These are phyloP conservation scores for Pimpla rufipes DNA, from an alignment of 2,888 invertebrate species.

Conservation along the genomic window DNA sequence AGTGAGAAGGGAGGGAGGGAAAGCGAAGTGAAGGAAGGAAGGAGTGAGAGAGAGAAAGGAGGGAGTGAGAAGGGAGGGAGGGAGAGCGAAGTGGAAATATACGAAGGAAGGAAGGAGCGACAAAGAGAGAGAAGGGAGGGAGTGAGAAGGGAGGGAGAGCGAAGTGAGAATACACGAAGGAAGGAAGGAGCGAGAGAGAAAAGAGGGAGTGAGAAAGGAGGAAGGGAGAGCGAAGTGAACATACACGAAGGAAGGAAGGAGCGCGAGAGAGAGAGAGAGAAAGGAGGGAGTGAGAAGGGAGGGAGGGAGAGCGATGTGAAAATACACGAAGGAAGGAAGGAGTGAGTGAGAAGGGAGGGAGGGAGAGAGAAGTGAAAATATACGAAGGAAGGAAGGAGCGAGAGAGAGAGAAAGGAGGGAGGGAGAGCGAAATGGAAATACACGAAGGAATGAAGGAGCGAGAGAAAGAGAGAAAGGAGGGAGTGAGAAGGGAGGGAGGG, in stretches of 20 bases:
- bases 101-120: constrained; percentile 39
- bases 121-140: neutral
- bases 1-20: constrained; percentile 3
- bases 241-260: constrained; percentile 39
- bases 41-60: neutral
- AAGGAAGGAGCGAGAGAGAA: constrained; percentile 7
- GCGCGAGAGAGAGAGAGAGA: too few relatives aligned
- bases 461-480: neutral
- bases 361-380: constrained; percentile 50
- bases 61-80: constrained; percentile 27
- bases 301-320: constrained; percentile 48
- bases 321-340: constrained; percentile 42
- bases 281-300: constrained; percentile 15
- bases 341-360: neutral
- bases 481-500: too few relatives aligned
- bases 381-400: constrained; percentile 35
- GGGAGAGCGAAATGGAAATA: constrained; percentile 48
- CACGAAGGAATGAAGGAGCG: constrained; percentile 35
- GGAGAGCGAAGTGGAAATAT: constrained; percentile 47
- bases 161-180: constrained; percentile 51
- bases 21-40: constrained; percentile 24
- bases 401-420: neutral
- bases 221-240: constrained; percentile 47
- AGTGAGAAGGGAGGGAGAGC: constrained; percentile 29
- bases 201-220: constrained; percentile 5